phyloP scores from a whole-genome alignment of 1,140 invertebrate genomes.

The Drosophila kurseongensis region DNA sequence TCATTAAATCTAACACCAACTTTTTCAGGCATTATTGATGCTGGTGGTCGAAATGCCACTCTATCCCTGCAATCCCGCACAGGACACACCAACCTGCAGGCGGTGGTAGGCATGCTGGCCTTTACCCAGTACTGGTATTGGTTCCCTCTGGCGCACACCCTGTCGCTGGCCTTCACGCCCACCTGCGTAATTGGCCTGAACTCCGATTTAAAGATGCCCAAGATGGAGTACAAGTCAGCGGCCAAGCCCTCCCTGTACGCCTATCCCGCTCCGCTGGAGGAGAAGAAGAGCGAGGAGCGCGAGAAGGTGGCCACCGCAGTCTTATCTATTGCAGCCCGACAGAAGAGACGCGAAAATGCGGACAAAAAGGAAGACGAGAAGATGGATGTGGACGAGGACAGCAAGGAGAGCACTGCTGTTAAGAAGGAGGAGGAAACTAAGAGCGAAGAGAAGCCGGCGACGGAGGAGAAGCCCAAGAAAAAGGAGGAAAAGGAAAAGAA shows the following conservation, averaged over 20 bases:
- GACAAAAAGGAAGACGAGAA: constrained; percentile 87
- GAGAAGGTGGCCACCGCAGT: constrained; percentile 99
- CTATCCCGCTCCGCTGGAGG: constrained; percentile 98
- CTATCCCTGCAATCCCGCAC: constrained; percentile 97
- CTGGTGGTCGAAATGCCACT: constrained; percentile 98
- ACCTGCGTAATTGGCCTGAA: constrained; percentile 98
- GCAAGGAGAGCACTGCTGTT: constrained; percentile 86
- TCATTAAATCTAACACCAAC: too few species aligned
- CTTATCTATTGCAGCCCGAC: constrained; percentile 97
- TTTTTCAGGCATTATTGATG: constrained; percentile 86
- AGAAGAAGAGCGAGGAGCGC: constrained; percentile 98
- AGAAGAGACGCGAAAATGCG: constrained; percentile 90
- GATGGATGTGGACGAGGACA: constrained; percentile 90
- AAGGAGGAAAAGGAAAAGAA: constrained; percentile 85
- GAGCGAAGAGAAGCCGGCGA: constrained; percentile 84
- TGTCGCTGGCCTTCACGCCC: constrained; percentile 98
- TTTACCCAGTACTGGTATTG: constrained; percentile 99
- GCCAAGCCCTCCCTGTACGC: constrained; percentile 97
- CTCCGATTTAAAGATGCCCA: constrained; percentile 98
- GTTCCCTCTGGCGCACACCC: constrained; percentile 98
- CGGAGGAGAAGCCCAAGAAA: constrained; percentile 84
- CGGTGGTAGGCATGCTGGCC: constrained; percentile 98
- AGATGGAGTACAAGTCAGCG: constrained; percentile 96
- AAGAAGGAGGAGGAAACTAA: constrained; percentile 87
- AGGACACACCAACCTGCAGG: constrained; percentile 98